Percentiles rank a stretch among this genome's conserved stretches.
Evolutionary conservation across 2,113 vertebrate genomes (phyloP).

Genomic region (Struthidea cinerea): DNA sequence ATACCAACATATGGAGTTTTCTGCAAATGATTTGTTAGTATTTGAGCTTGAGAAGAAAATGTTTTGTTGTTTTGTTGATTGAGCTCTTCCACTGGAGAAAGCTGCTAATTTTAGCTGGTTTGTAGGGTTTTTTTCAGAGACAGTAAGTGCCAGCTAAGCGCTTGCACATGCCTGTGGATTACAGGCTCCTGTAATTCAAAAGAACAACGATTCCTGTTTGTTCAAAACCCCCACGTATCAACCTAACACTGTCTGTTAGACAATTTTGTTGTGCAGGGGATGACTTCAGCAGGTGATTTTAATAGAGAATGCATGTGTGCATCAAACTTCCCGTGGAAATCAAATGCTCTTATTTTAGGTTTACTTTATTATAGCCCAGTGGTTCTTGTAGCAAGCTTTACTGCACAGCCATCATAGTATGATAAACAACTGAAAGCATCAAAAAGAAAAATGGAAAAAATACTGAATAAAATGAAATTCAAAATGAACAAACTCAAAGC

Average conservation of each 20-base stretch:
- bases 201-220: not conserved
- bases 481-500: not conserved
- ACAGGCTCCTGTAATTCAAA: not conserved
- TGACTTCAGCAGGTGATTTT: not conserved
- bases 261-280: not conserved
- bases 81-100: not conserved
- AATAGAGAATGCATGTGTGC: not conserved
- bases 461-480: conserved; percentile 13
- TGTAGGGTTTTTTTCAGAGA: not conserved
- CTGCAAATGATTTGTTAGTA: not conserved
- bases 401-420: not conserved
- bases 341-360: not conserved
- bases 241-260: not conserved
- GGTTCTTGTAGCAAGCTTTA: not conserved
- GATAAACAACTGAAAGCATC: not conserved
- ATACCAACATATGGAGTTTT: not conserved
- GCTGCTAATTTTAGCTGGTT: not conserved
- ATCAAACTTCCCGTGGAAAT: not conserved
- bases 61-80: not conserved
- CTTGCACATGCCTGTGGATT: not conserved
- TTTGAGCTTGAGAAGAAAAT: not conserved
- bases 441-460: conserved; percentile 11
- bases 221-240: not conserved
- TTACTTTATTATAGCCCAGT: not conserved
- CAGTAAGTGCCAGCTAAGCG: not conserved